phyloP scores from a whole-genome alignment of 2,113 vertebrate genomes.

The Tinamus guttatus region DNA sequence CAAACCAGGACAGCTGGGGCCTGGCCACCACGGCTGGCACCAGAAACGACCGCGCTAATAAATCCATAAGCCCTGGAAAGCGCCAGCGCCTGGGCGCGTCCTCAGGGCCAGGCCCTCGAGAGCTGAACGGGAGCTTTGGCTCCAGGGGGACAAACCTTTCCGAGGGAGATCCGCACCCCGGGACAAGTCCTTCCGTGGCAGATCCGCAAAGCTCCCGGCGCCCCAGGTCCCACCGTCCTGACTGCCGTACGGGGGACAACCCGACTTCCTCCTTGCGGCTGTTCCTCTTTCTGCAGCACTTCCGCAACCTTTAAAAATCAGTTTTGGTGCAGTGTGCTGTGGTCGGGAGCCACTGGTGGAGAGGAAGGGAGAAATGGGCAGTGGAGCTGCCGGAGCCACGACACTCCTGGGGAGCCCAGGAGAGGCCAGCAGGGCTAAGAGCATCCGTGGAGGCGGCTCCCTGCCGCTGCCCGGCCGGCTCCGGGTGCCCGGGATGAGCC shows the following conservation, averaged over 20 bases:
- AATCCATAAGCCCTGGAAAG: too few relatives aligned
- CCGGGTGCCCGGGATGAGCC: too few relatives aligned
- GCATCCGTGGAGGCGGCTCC: too few relatives aligned
- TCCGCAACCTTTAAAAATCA: neutral
- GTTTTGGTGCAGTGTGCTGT: accelerated
- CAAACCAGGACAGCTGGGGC: neutral
- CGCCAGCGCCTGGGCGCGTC: too few relatives aligned
- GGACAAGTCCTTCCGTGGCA: too few relatives aligned
- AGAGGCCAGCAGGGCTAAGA: too few relatives aligned
- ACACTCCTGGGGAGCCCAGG: too few relatives aligned
- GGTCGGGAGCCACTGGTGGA: neutral
- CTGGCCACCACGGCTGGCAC: neutral
- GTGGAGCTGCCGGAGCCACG: accelerated
- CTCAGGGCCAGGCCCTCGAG: too few relatives aligned
- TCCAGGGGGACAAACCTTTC: neutral
- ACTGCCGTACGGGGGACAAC: neutral
- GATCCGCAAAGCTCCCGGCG: too few relatives aligned
- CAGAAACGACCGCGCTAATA: neutral
- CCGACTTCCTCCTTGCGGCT: neutral
- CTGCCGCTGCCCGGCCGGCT: too few relatives aligned
- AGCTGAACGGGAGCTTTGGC: too few relatives aligned
- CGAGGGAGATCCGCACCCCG: neutral
- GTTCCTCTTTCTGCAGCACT: neutral
- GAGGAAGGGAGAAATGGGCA: neutral
- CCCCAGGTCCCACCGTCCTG: too few relatives aligned